Percentiles rank a stretch among this genome's conserved stretches.
These are phyloP conservation scores for Ophion ventricosus DNA, from an alignment of 2,888 invertebrate genomes.

Conservation along the genomic window DNA sequence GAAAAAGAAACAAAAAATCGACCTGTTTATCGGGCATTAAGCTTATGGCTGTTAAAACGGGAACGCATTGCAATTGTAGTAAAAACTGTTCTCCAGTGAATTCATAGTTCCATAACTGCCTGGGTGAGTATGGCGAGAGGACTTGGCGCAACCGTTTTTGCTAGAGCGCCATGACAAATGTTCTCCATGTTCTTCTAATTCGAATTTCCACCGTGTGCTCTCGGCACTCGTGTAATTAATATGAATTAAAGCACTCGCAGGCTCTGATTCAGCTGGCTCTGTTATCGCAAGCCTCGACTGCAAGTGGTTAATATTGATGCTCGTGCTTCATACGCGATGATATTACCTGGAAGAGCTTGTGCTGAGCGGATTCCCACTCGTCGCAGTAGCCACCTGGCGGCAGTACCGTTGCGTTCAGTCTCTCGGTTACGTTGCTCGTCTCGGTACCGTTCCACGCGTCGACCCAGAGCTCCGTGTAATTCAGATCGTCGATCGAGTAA, in stretches of 20 bases:
- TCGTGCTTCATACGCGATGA: background rate
- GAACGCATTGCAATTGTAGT: no score
- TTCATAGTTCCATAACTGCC: no score
- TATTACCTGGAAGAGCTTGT: conserved; percentile 89
- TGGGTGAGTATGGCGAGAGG: no score
- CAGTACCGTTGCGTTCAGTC: conserved; percentile 82
- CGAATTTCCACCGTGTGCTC: background rate
- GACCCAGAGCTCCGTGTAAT: conserved; percentile 85
- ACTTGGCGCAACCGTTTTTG: no score
- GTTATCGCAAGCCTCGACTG: background rate
- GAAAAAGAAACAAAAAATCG: no score
- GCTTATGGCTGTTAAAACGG: no score
- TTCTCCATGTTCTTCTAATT: background rate
- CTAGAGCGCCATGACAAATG: background rate
- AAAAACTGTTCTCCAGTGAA: no score
- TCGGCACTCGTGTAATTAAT: background rate
- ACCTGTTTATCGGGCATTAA: no score
- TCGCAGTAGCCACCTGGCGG: conserved; percentile 84
- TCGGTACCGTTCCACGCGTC: conserved; percentile 85
- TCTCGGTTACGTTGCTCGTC: conserved; percentile 84
- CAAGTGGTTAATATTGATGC: background rate
- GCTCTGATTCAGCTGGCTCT: background rate
- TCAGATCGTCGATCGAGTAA: conserved; percentile 82
- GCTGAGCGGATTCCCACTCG: conserved; percentile 92
- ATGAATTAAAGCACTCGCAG: background rate